Evolutionary conservation across 2,113 vertebrate species (phyloP), one percentile per base, ranked within the genome.

Genomic region (Sinocyclocheilus anophthalmus): DNA sequence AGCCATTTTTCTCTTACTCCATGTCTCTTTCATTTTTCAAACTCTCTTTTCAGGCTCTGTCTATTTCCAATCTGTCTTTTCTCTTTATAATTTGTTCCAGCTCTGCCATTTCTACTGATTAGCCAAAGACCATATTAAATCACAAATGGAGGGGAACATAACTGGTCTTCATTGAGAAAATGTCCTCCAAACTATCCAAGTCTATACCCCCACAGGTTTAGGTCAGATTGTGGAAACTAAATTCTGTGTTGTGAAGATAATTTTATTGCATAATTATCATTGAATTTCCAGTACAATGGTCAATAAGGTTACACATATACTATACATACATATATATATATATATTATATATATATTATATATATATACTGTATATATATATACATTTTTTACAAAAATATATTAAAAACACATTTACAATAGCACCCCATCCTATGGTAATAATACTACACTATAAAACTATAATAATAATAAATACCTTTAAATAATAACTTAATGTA

Each of bases 1-100:
- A 65, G 42, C n/a, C 57, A n/a, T 93, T 90, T 91, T 48, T 65
- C 57, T 70, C 24, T 86, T 26, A 92, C 90, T 6, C 20, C 88
- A 88, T 55, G 67, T 79, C 73, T 53, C 55, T 84, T 81, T 91
- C 90, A 87, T 90, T 90, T 76, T 73, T 84, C 48, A 24, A 7
- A 11, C 67, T 84, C 24, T 59, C 69, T 75, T 63, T 45, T 50
- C 57, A 82, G 33, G 55, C 86, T 45, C 89, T 87, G 78, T 89
- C 88, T 88, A 88, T 86, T 84, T 75, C n/a, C n/a, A 48, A 24
- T 81, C 59, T n/a, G 3, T 91, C 90, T 84, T 69, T 63, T 26
- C 39, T 61, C 59, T 30, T 87, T 22, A 79, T 61, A 50, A 45
- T 86, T 30, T 81, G 67, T 65, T 85, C 42, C 79, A 81, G 59